phyloP scores from a whole-genome alignment of 2,113 vertebrate species.

The Ceratotherium simum region DNA sequence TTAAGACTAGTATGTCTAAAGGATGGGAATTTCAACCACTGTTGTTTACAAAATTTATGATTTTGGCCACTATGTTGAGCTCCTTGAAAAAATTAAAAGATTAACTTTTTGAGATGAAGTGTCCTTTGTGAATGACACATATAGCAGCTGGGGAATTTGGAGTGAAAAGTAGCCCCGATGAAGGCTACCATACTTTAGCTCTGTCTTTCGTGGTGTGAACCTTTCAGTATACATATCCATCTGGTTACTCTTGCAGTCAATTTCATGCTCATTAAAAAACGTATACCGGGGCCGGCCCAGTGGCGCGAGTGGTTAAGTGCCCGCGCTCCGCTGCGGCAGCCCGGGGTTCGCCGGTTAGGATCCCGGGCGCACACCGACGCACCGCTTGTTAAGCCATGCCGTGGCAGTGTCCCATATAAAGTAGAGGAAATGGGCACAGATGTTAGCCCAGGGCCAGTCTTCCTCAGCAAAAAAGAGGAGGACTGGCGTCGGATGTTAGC shows the following conservation, averaged over 20 bases:
- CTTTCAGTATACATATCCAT: neutral
- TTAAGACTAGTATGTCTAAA: neutral
- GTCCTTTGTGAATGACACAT: neutral
- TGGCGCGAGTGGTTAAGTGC: too few species aligned
- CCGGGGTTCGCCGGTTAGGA: too few species aligned
- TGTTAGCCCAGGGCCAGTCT: too few species aligned
- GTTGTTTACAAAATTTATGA: neutral
- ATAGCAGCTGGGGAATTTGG: neutral
- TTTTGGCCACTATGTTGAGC: neutral
- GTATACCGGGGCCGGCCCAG: neutral
- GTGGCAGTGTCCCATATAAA: too few species aligned
- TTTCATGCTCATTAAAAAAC: neutral
- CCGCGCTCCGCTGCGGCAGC: too few species aligned
- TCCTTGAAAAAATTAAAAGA: neutral
- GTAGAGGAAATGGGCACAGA: too few species aligned
- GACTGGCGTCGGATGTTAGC: too few species aligned
- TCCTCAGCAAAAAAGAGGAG: too few species aligned
- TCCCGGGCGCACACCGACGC: too few species aligned
- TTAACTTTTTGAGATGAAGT: neutral
- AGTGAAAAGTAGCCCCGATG: neutral
- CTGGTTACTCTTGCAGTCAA: neutral
- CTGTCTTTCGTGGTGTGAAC: neutral
- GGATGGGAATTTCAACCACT: neutral
- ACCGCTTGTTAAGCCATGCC: too few species aligned
- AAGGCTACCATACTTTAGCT: constrained; percentile 25